phyloP scores from a whole-genome alignment of 2,113 vertebrate species.

The Xyrauchen texanus region DNA sequence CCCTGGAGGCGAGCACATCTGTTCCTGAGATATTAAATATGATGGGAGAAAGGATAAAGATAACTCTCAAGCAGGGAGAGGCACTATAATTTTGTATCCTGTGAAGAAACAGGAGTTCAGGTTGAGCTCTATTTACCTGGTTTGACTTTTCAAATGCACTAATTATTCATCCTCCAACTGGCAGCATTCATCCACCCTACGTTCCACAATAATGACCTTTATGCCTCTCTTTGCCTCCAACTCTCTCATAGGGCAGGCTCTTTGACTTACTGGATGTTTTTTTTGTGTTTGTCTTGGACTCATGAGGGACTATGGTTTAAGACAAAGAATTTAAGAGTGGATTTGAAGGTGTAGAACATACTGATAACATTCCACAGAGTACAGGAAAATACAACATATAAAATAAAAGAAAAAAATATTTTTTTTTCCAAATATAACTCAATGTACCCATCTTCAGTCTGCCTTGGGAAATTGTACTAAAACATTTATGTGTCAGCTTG shows the following conservation, averaged over 20 bases:
- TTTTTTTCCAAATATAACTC: too few species aligned
- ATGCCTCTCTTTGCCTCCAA: not conserved
- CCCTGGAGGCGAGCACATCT: slow-evolving; percentile 2
- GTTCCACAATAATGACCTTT: slow-evolving; percentile 6
- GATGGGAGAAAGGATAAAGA: slow-evolving; percentile 1
- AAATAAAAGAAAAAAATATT: not conserved
- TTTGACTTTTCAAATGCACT: slow-evolving; percentile 2
- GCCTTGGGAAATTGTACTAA: too few species aligned
- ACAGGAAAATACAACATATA: too few species aligned
- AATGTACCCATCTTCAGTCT: too few species aligned
- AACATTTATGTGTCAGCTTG: too few species aligned
- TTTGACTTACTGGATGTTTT: slow-evolving; percentile 1
- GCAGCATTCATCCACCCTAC: not conserved
- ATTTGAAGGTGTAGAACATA: not conserved
- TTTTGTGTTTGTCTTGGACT: not conserved
- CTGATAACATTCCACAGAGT: not conserved
- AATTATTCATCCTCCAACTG: not conserved
- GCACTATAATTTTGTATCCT: not conserved
- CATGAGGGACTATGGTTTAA: not conserved
- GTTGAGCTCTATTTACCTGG: not conserved
- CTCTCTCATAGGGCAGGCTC: not conserved
- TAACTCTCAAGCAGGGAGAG: not conserved
- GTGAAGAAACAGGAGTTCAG: not conserved
- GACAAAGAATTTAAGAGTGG: not conserved
- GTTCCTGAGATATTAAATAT: slow-evolving; percentile 6